Conservation (phyloP, 1,140 invertebrate species). For the Neotoxoptera formosana region DNA sequence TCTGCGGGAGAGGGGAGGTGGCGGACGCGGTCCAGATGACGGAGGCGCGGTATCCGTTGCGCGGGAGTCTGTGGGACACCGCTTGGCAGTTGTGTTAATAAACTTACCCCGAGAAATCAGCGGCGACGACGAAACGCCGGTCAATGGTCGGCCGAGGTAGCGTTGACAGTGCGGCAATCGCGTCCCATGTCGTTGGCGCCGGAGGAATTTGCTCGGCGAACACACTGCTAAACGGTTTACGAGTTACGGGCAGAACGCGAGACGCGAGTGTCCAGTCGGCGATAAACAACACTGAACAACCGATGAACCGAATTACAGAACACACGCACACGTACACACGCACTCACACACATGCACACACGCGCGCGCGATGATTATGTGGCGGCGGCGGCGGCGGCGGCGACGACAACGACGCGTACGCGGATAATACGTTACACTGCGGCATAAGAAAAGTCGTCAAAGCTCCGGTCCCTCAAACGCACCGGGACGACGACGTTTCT, state of each 20-base stretch:
- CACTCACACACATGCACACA: conserved; percentile 17
- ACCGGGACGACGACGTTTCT: neutral
- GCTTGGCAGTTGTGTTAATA: no score
- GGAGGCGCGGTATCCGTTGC: neutral
- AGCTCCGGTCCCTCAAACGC: neutral
- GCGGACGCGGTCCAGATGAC: neutral
- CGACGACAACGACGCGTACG: neutral
- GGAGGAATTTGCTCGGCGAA: neutral
- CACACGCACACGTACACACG: neutral
- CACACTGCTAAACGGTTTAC: neutral
- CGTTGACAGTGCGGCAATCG: no score
- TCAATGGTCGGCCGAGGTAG: neutral
- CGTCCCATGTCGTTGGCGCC: neutral
- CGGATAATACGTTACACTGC: neutral
- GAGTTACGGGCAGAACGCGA: neutral
- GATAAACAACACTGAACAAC: neutral
- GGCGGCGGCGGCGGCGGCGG: neutral
- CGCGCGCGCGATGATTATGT: conserved; percentile 34
- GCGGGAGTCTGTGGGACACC: neutral
- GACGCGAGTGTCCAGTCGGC: neutral
- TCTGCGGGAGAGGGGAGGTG: neutral
- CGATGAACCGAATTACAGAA: no score
- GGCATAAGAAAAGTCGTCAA: neutral
- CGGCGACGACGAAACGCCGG: neutral
- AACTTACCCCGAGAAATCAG: neutral